phyloP scores from a whole-genome alignment of 2,113 vertebrate species.

The Scolopax mira region DNA sequence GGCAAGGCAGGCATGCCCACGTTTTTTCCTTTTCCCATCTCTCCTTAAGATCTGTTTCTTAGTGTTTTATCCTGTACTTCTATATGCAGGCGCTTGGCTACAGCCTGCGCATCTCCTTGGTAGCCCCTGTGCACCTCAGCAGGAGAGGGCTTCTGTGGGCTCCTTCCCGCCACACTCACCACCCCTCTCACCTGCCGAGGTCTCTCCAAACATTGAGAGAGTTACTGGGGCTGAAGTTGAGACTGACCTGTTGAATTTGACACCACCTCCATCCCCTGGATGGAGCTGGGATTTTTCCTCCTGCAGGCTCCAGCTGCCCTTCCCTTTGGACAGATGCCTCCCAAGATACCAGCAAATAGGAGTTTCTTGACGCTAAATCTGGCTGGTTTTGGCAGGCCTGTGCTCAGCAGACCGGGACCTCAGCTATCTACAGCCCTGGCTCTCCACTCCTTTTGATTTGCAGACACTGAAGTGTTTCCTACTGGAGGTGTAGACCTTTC shows the following conservation, averaged over 20 bases:
- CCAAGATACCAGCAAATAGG: fast-evolving
- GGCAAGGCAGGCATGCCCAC: too few relatives aligned
- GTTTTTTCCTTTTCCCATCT: background rate
- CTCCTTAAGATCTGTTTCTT: background rate
- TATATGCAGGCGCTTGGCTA: fast-evolving
- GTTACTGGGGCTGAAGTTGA: background rate
- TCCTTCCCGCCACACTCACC: background rate
- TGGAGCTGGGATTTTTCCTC: background rate
- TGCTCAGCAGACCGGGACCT: background rate
- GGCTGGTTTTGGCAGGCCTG: fast-evolving
- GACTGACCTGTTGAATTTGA: background rate
- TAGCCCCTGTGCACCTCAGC: background rate
- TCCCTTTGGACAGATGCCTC: background rate
- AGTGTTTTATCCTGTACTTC: background rate
- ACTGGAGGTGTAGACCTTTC: background rate
- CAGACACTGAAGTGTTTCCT: background rate
- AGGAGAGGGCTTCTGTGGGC: background rate
- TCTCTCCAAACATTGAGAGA: background rate
- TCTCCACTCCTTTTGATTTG: background rate
- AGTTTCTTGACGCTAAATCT: background rate
- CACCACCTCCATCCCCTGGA: background rate
- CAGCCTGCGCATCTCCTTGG: background rate
- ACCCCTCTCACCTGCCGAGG: fast-evolving
- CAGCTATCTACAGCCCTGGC: fast-evolving
- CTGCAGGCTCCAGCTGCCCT: background rate